A percentile compares a stretch with the other conserved stretches of the same genome.
These are phyloP conservation scores for Brachycybe producta DNA, from an alignment of 2,888 invertebrate species.

Conservation along the genomic window DNA sequence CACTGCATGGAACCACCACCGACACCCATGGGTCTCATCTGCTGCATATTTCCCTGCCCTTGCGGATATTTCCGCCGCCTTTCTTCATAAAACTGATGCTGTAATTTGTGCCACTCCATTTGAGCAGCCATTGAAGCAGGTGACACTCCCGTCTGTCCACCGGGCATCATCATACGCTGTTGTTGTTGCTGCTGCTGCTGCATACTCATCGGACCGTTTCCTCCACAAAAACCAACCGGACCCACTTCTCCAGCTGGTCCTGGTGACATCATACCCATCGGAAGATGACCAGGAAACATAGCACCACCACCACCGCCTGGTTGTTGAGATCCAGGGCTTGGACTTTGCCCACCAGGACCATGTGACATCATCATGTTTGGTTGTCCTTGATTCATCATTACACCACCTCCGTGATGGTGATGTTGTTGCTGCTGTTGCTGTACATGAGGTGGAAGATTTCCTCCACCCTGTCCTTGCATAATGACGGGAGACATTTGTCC, in stretches of 20 bases:
- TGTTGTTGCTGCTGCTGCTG: constrained; percentile 20
- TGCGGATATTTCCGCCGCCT: constrained; percentile 49
- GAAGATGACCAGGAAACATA: constrained; percentile 19
- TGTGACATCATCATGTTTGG: constrained; percentile 22
- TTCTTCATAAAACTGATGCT: constrained; percentile 69
- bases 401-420: neutral
- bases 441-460: constrained; percentile 21
- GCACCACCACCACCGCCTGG: constrained; percentile 20
- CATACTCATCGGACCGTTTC: constrained; percentile 22
- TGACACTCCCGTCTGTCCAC: constrained; percentile 23
- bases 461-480: constrained; percentile 21
- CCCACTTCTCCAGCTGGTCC: constrained; percentile 14
- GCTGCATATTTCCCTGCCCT: no score
- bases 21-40: neutral
- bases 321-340: constrained; percentile 25
- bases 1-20: constrained; percentile 21
- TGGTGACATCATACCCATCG: constrained; percentile 18
- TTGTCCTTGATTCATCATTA: constrained; percentile 22
- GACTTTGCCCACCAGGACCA: constrained; percentile 31
- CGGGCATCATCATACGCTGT: constrained; percentile 22
- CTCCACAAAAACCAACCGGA: constrained; percentile 14
- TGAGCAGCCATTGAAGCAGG: constrained; percentile 43
- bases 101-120: constrained; percentile 82
- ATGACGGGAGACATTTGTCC: constrained; percentile 12
- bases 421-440: constrained; percentile 15